Evolutionary conservation across 2,797 vertebrate genomes (phyloP).

Genomic region (Pachyuromys duprasi): DNA sequence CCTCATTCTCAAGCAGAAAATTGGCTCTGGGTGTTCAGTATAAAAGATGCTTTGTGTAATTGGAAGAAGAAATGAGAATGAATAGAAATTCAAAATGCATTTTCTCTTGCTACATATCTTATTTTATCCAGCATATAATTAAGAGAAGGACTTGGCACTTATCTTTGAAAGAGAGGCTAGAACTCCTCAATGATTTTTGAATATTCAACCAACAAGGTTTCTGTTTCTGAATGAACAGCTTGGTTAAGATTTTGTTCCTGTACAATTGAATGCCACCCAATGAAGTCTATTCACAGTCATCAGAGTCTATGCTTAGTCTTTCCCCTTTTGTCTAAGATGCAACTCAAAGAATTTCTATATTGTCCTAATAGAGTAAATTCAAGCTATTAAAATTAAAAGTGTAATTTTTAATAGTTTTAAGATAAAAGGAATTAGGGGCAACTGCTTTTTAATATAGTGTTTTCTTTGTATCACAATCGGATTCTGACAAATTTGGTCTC

Average conservation of each 20-base stretch:
- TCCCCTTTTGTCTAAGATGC: neutral
- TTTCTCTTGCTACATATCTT: conserved; percentile 70
- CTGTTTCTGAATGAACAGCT: conserved; percentile 62
- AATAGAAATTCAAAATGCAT: conserved; percentile 74
- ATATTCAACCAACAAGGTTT: conserved; percentile 70
- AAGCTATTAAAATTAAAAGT: neutral
- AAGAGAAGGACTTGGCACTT: conserved; percentile 72
- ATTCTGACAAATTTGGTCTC: conserved; percentile 27
- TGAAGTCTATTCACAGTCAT: conserved; percentile 22
- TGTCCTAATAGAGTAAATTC: neutral
- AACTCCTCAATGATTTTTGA: conserved; percentile 74
- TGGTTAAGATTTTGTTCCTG: conserved; percentile 58
- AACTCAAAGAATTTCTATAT: conserved; percentile 4
- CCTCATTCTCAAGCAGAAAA: conserved; percentile 73
- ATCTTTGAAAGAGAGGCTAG: conserved; percentile 65
- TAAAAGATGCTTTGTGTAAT: conserved; percentile 77
- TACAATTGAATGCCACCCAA: neutral
- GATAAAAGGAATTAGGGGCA: neutral
- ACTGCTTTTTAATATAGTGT: neutral
- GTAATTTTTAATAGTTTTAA: conserved; percentile 35
- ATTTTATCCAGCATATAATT: conserved; percentile 79
- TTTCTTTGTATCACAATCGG: neutral
- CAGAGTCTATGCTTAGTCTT: neutral
- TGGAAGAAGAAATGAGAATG: conserved; percentile 61
- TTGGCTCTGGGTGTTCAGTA: conserved; percentile 68